phyloP scores from a whole-genome alignment of 2,888 invertebrate genomes.

The Anoncus sp. region DNA sequence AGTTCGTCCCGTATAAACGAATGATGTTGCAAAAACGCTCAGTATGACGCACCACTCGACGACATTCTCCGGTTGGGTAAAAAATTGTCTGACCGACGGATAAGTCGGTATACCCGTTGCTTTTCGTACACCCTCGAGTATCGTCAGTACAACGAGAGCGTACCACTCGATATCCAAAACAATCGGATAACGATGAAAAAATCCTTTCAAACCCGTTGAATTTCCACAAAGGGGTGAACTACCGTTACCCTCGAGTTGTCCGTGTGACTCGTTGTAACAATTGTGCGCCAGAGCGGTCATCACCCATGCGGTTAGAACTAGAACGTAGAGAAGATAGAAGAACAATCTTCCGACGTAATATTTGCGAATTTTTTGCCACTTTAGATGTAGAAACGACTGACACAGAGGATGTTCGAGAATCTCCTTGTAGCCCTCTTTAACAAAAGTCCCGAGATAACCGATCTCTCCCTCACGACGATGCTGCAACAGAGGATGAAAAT shows the following conservation, averaged over 20 bases:
- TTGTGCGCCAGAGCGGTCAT: slow-evolving; percentile 79
- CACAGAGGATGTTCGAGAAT: slow-evolving; percentile 83
- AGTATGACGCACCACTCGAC: slow-evolving; percentile 78
- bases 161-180: slow-evolving; percentile 94
- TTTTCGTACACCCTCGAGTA: slow-evolving; percentile 83
- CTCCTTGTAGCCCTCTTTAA: slow-evolving; percentile 83
- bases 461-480: slow-evolving; percentile 81
- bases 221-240: slow-evolving; percentile 77
- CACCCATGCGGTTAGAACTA: slow-evolving; percentile 80
- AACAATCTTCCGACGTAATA: slow-evolving; percentile 81
- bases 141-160: slow-evolving; percentile 89
- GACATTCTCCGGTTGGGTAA: slow-evolving; percentile 81
- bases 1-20: slow-evolving; percentile 78
- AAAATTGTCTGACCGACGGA: slow-evolving; percentile 83
- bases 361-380: slow-evolving; percentile 84
- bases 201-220: slow-evolving; percentile 89
- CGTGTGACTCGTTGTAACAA: slow-evolving; percentile 79
- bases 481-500: slow-evolving; percentile 81
- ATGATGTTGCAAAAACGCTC: slow-evolving; percentile 80
- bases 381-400: slow-evolving; percentile 83
- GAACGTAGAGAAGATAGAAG: slow-evolving; percentile 79
- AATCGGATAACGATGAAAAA: slow-evolving; percentile 89
- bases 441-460: slow-evolving; percentile 83
- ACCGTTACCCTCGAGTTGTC: slow-evolving; percentile 82
- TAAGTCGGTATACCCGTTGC: slow-evolving; percentile 93